These are phyloP conservation scores for Ahaetulla prasina DNA, from an alignment of 2,113 vertebrate species.

Conservation along the genomic window DNA sequence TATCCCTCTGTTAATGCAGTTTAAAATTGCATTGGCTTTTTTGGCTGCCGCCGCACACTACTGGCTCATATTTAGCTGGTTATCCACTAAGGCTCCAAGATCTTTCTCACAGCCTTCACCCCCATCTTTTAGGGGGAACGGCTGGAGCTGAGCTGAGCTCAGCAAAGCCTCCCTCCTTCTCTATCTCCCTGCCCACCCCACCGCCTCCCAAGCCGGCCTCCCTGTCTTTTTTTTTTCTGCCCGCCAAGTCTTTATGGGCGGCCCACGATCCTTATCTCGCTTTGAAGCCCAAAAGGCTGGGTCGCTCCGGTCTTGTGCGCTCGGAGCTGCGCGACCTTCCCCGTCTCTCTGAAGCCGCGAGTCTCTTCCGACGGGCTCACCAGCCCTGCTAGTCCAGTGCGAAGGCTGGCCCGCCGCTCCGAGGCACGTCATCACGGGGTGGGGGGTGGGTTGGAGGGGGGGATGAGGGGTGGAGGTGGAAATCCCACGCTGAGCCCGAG, in stretches of 20 bases:
- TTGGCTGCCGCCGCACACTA: no score
- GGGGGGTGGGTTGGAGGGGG: no score
- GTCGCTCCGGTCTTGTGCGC: neutral
- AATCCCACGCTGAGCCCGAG: neutral
- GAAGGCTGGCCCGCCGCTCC: conserved; percentile 25
- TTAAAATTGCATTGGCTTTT: no score
- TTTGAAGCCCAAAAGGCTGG: neutral
- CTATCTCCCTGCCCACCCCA: rapidly evolving
- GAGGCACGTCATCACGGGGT: conserved; percentile 45
- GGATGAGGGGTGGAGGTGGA: neutral
- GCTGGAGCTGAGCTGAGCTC: neutral
- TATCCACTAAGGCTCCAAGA: no score
- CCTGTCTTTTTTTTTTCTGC: neutral
- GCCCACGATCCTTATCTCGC: neutral
- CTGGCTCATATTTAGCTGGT: no score
- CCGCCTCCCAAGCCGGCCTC: neutral
- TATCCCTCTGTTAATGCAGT: no score
- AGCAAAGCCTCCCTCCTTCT: neutral
- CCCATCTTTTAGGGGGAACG: neutral
- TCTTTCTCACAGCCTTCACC: neutral
- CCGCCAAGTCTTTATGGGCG: neutral
- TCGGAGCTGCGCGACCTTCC: neutral
- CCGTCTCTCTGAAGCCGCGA: neutral
- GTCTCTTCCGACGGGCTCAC: neutral
- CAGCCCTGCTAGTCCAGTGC: neutral